Evolutionary conservation across 2,113 vertebrate genomes (phyloP), one percentile per base, ranked within the genome.

Genomic region (Gavia stellata): DNA sequence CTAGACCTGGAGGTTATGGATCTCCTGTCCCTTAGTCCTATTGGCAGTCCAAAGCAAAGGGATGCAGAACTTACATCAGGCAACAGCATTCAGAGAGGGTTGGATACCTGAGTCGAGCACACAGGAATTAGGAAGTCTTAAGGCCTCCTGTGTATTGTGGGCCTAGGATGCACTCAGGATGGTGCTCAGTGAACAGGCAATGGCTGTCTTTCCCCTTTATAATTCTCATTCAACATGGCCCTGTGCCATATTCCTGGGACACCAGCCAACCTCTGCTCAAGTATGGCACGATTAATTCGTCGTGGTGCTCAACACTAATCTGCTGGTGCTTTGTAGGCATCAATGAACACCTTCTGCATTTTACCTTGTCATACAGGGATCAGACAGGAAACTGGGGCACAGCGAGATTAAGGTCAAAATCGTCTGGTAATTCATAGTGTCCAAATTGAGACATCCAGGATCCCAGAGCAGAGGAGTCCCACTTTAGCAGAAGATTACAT

Each of bases 371-470:
- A 40, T 33, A 31, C 40, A 4, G 1, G 89, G 78, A 85, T 91
- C 81, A 95, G 74, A 70, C 23, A 62, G 50, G 14, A 94, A 96
- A 96, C 66, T 68, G 68, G 87, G 81, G 42, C 78, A 86, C 49
- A 18, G 73, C 19, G 38, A 77, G 91, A 95, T 94, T 94, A 97
- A 91, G 91, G 91, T 90, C 89, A 95, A 47, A 95, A 77, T 91
- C 6, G 2, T 21, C 56, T 67, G 59, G 24, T 61, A 81, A 93
- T 74, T 86, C n/a, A 61, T 24, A 71, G 36, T 5, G 36, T 40
- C 79, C 65, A 75, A 11, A 31, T 47, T 84, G 72, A 92, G 72
- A 56, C 44, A 59, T 55, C 12, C 55, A 77, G 45, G 53, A 84
- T 58, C 26, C 61, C 47, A 29, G 8, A 77, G 78, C 31, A 90